Evolutionary conservation across 2,797 vertebrate species (phyloP), one percentile per base, ranked within the genome.

Genomic region (Protosalanx chinensis): DNA sequence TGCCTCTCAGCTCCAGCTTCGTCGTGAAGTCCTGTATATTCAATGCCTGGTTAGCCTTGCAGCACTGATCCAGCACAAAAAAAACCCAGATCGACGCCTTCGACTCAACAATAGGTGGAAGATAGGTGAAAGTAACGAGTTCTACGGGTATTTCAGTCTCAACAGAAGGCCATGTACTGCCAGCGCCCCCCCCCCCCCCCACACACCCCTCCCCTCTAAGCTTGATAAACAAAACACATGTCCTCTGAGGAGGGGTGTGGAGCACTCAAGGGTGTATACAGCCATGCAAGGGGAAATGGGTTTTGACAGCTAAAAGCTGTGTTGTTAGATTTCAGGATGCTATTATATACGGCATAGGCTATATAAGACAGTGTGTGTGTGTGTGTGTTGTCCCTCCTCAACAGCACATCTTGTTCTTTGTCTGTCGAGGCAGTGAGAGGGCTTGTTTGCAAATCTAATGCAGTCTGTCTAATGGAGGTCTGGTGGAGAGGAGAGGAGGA

Each of bases 1-100:
- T 71, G 69, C 78, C 72, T 67, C 63, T 75, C 64, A 67, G 74
- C 72, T 61, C 73, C 49, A 51, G 68, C 73, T 77, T 81, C 63
- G 74, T 77, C 46, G 46, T 81, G 59, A 72, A n/a, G n/a, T n/a
- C n/a, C n/a, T 79, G 72, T 79, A 75, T 83, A 83, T 83, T 77
- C 76, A 83, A 74, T 57, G 61, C 70, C 73, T 71, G 69, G 70
- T 73, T 75, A 79, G 69, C 72, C 64, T 70, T 79, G 58, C 74
- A 76, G 71, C 77, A 75, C 78, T 78, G 41, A 78, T 74, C 63
- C 46, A 20, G 65, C 51, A 16, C 56, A n/a, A n/a, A n/a, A n/a
- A n/a, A 33, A 67, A 80, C 70, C 78, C 64, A 67, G 8, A 35
- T 35, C 18, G 64, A 6, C 5, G 41, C 30, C 7, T 64, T 65